phyloP scores from a whole-genome alignment of 2,113 vertebrate species.

The Orthonyx spaldingii region DNA sequence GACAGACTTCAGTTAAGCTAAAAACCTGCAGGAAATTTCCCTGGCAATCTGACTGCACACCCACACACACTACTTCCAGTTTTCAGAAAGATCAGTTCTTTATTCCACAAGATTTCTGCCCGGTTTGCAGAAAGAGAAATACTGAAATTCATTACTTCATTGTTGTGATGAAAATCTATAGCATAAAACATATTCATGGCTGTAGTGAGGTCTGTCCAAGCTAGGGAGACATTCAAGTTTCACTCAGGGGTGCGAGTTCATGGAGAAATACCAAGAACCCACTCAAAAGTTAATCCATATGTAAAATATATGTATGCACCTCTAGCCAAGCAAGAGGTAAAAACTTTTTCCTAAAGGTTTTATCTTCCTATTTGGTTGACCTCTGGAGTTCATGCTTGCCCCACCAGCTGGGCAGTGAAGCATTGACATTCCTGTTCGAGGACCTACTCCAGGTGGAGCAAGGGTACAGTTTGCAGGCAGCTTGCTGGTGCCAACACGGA shows the following conservation, averaged over 20 bases:
- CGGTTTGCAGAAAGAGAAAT: background rate
- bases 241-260: background rate
- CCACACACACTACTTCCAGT: background rate
- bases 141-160: background rate
- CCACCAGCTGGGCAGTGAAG: rapidly evolving
- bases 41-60: background rate
- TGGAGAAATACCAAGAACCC: background rate
- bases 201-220: background rate
- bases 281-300: background rate
- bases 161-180: background rate
- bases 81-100: background rate
- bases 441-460: background rate
- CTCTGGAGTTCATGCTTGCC: rapidly evolving
- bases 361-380: background rate
- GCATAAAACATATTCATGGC: background rate
- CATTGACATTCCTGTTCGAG: background rate
- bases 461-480: background rate
- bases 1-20: background rate
- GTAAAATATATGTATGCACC: background rate
- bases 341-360: background rate
- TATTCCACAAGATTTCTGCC: background rate
- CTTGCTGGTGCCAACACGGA: rapidly evolving
- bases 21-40: background rate
- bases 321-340: background rate
- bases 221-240: background rate